Base-by-base conservation (phyloP, 37 sponge, comb jelly and placozoan genomes). In the Cliona cf. orientalis region DNA sequence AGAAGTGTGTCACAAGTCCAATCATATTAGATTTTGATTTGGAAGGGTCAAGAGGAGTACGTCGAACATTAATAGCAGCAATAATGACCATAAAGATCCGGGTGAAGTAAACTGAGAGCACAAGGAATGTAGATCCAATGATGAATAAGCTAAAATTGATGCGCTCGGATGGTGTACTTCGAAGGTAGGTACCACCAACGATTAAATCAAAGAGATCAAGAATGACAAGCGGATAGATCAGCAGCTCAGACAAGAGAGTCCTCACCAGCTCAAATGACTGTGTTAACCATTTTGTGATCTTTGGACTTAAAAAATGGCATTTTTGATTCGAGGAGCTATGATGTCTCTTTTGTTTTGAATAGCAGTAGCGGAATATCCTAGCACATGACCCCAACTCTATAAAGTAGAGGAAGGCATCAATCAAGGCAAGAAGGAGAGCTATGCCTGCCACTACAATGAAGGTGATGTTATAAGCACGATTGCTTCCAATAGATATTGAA, bases 131-230 rank as follows among this genome's bases (percentile, higher is more conserved):
- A 43, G 44, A n/a, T 14, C 73, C 72, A 2, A 82, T 29, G 14
- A 71, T 58, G 44, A 82, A 82, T 6, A 71, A 42, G 9, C 66
- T 74, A 26, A 74, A 42, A 39, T 70, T 44, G 72, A 57, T 44
- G 64, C 26, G 29, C 37, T 74, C 66, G 29, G 21, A 39, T 0
- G n/a, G 17, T 14, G 39, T 26, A 29, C 37, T 17, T 17, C 11
- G 66, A 3, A n/a, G 64, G 55, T 42, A 63, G 0, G 49, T n/a
- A 2, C 67, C 55, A 6, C 25, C 26, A 3, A 7, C 53, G 33
- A 83, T 65, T 55, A 74, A 43, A 25, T 82, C 82, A 59, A 72
- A 82, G 32, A 82, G 70, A 25, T 82, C 82, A 60, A 42, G 59
- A 9, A 82, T 65, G 41, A 83, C 38, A 49, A 83, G 72, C 0